Conservation (phyloP, 2,113 vertebrate genomes). For the Mixornis gularis region DNA sequence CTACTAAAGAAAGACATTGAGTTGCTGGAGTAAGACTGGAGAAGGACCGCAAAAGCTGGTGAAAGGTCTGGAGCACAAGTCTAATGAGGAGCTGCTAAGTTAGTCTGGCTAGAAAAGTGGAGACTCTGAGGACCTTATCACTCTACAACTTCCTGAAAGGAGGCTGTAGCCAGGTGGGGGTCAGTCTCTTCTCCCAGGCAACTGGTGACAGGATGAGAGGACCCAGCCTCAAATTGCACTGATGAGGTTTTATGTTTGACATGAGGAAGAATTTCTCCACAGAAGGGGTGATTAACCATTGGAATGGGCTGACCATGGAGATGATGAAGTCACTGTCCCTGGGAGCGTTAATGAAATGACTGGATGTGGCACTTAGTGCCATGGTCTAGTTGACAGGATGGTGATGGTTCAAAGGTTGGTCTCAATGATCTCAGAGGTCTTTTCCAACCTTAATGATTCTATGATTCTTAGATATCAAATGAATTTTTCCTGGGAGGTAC, state of each 20-base stretch:
- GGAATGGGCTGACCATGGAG: neutral
- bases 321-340: neutral
- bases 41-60: neutral
- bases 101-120: neutral
- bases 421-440: neutral
- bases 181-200: neutral
- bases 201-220: neutral
- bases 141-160: neutral
- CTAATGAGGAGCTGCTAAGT: neutral
- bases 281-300: neutral
- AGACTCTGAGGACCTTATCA: neutral
- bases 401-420: neutral
- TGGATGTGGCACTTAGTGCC: neutral
- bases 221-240: neutral
- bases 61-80: neutral
- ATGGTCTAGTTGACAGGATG: neutral
- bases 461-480: neutral
- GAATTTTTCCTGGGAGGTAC: neutral
- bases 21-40: neutral
- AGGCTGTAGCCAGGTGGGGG: neutral
- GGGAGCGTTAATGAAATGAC: neutral
- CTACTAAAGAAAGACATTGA: neutral
- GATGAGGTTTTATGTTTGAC: neutral
- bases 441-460: neutral
- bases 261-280: neutral